These are phyloP conservation scores for Drosophila helvetica DNA, from an alignment of 2,888 invertebrate genomes.

Conservation along the genomic window DNA sequence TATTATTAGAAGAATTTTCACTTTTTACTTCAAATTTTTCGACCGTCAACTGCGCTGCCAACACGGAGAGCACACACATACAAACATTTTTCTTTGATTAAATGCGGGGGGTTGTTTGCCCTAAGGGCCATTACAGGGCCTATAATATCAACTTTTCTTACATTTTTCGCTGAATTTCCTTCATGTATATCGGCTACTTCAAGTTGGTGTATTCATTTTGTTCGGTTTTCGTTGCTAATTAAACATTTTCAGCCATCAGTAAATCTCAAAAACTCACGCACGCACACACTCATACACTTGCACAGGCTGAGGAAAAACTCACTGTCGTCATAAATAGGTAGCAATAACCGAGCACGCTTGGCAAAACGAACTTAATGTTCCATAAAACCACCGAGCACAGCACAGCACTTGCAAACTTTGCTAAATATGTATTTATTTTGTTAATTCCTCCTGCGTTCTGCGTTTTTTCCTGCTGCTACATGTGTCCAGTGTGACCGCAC, in stretches of 20 bases:
- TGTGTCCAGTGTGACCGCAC: constrained; percentile 33
- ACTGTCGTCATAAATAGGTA: constrained; percentile 71
- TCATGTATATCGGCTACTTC: constrained; percentile 24
- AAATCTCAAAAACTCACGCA: constrained; percentile 61
- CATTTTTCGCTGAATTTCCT: constrained; percentile 21
- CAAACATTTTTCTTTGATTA: constrained; percentile 62
- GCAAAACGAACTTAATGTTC: constrained; percentile 39
- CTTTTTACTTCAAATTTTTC: constrained; percentile 41
- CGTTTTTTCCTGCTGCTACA: constrained; percentile 59
- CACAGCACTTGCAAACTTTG: constrained; percentile 62
- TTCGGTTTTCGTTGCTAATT: constrained; percentile 70
- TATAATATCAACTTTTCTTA: constrained; percentile 31
- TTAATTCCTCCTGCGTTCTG: constrained; percentile 55
- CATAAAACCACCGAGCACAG: constrained; percentile 56
- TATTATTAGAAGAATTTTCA: constrained; percentile 46
- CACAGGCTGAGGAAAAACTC: constrained; percentile 58
- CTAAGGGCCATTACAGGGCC: constrained; percentile 37
- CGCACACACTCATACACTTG: constrained; percentile 51
- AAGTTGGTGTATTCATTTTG: constrained; percentile 41
- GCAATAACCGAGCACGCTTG: constrained; percentile 61
- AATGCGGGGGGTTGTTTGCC: constrained; percentile 74
- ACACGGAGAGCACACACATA: constrained; percentile 59
- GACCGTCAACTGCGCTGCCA: constrained; percentile 58
- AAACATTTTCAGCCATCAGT: constrained; percentile 73
- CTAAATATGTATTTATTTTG: constrained; percentile 48